Conservation (phyloP, 2,113 vertebrate species). For the Chaetorhynchus papuensis region DNA sequence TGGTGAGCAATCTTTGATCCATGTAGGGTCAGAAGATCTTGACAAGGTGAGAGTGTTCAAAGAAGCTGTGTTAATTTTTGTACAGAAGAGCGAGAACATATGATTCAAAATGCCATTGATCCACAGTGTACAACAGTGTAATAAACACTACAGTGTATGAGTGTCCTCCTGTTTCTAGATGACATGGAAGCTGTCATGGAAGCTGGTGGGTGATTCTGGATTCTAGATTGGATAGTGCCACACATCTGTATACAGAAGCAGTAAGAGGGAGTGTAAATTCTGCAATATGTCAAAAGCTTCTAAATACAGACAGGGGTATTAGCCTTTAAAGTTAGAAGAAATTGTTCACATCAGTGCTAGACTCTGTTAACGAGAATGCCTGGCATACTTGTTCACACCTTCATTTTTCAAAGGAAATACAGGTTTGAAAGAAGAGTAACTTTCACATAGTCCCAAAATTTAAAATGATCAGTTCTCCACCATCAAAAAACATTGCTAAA, state of each 20-base stretch:
- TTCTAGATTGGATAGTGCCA: background rate
- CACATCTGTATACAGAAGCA: background rate
- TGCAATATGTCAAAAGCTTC: background rate
- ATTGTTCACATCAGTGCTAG: background rate
- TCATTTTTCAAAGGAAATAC: background rate
- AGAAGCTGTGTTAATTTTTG: background rate
- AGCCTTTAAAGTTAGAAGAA: background rate
- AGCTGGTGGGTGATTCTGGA: background rate
- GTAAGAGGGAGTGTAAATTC: background rate
- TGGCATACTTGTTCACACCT: background rate
- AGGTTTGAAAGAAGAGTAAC: background rate
- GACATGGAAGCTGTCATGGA: background rate
- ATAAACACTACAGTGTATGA: background rate
- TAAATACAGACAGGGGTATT: background rate
- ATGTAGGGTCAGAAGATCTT: background rate
- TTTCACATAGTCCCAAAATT: background rate
- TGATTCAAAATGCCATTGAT: background rate
- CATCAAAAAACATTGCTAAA: background rate
- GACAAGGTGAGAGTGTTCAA: background rate
- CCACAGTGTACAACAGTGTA: background rate
- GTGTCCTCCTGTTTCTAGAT: background rate
- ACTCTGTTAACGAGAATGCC: background rate
- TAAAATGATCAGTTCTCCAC: background rate
- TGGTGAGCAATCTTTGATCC: background rate
- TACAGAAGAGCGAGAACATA: background rate